These are phyloP conservation scores for Catharus ustulatus DNA, from an alignment of 2,797 vertebrate species.

Conservation along the genomic window DNA sequence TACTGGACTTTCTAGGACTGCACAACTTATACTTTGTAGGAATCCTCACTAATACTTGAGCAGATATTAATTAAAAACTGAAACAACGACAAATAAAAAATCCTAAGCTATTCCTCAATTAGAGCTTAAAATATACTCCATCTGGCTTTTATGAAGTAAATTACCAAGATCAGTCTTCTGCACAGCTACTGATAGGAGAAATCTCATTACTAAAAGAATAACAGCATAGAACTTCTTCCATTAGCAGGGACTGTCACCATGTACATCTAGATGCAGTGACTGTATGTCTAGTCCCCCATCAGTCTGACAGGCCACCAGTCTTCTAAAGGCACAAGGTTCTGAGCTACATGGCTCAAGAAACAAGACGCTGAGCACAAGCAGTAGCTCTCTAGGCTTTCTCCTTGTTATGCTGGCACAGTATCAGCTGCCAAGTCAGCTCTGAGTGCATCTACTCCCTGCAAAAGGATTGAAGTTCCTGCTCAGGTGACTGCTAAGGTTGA, in stretches of 20 bases:
- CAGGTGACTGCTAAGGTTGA: not conserved
- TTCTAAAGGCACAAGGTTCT: not conserved
- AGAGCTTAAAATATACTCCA: not conserved
- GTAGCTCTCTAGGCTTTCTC: not conserved
- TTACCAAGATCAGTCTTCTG: not conserved
- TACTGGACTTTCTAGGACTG: not conserved
- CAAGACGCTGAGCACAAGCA: not conserved
- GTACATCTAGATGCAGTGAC: not conserved
- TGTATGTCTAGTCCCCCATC: not conserved
- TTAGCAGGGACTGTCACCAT: not conserved
- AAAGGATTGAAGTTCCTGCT: not conserved
- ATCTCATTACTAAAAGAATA: not conserved
- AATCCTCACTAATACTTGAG: not conserved
- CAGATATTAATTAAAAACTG: not conserved
- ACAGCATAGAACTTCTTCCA: not conserved
- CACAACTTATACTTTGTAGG: not conserved
- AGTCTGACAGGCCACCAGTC: not conserved
- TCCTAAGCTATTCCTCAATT: not conserved
- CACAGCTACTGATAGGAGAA: not conserved
- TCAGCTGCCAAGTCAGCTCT: not conserved
- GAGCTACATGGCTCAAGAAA: not conserved
- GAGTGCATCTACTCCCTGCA: fast-evolving
- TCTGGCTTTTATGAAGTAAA: not conserved
- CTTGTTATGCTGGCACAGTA: not conserved
- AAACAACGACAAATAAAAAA: not conserved